Percentiles rank a stretch among this genome's conserved stretches.
Conservation (phyloP, 2,888 invertebrate genomes). For the Ennomos fuscantarius region DNA sequence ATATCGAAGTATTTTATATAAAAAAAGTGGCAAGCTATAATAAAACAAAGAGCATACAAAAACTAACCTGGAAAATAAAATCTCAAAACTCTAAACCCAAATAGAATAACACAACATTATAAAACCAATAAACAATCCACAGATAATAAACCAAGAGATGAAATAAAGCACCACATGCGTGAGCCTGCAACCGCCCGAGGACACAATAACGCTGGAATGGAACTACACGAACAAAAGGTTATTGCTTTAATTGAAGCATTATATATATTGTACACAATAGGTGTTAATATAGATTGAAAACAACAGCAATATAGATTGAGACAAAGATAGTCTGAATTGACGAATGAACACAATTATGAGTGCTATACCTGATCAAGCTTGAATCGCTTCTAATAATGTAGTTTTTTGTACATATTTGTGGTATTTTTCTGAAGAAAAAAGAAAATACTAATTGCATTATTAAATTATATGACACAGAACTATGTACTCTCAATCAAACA, state of each 20-base stretch:
- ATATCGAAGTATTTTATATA: no score
- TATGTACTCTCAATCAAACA: no score
- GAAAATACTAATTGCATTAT: no score
- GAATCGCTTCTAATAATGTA: no score
- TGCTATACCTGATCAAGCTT: no score
- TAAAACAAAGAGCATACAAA: no score
- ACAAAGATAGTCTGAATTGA: background rate
- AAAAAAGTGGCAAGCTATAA: no score
- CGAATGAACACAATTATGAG: no score
- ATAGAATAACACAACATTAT: constrained; percentile 7
- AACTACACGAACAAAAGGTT: constrained; percentile 37
- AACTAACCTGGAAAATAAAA: background rate
- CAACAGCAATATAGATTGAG: constrained; percentile 21
- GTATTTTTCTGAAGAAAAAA: no score
- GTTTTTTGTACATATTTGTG: no score
- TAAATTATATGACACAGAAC: no score
- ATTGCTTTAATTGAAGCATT: constrained; percentile 34
- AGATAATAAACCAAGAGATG: constrained; percentile 37
- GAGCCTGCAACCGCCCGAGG: constrained; percentile 41
- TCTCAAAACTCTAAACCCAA: constrained; percentile 1
- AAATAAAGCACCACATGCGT: constrained; percentile 37
- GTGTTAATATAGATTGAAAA: constrained; percentile 35
- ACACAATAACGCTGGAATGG: constrained; percentile 42
- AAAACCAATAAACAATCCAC: constrained; percentile 36
- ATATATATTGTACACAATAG: constrained; percentile 29